phyloP scores from a whole-genome alignment of 2,888 invertebrate species.

The Cenopis cana region DNA sequence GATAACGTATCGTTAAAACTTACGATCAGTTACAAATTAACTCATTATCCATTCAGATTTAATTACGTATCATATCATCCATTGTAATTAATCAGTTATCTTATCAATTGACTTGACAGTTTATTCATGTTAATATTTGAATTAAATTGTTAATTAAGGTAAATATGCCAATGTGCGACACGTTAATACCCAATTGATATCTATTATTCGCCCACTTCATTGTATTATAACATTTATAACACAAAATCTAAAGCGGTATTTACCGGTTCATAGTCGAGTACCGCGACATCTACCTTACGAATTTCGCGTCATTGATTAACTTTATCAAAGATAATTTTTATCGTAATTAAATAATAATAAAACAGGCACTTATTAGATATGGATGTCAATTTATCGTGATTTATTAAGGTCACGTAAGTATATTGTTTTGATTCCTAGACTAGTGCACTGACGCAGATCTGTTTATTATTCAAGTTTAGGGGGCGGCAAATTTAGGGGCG shows the following conservation, averaged over 20 bases:
- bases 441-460: constrained; percentile 50
- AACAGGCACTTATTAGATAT: constrained; percentile 18
- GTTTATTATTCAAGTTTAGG: constrained; percentile 34
- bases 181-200: too few species aligned
- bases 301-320: not conserved
- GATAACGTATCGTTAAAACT: too few species aligned
- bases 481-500: too few species aligned
- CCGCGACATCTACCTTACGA: not conserved
- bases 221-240: too few species aligned
- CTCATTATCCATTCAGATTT: too few species aligned
- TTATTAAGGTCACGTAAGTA: not conserved
- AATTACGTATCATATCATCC: too few species aligned
- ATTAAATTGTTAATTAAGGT: not conserved
- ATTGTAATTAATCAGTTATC: too few species aligned
- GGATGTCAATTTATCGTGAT: constrained; percentile 6
- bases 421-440: constrained; percentile 40
- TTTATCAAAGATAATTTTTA: constrained; percentile 5
- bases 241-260: too few species aligned
- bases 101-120: not conserved
- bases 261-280: too few species aligned
- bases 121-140: not conserved
- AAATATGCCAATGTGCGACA: too few species aligned
- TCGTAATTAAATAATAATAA: constrained; percentile 37
- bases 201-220: too few species aligned
- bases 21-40: too few species aligned